Percentiles rank a stretch among this genome's conserved stretches.
These are phyloP conservation scores for Noctilio leporinus DNA, from an alignment of 2,113 vertebrate genomes.

Conservation along the genomic window DNA sequence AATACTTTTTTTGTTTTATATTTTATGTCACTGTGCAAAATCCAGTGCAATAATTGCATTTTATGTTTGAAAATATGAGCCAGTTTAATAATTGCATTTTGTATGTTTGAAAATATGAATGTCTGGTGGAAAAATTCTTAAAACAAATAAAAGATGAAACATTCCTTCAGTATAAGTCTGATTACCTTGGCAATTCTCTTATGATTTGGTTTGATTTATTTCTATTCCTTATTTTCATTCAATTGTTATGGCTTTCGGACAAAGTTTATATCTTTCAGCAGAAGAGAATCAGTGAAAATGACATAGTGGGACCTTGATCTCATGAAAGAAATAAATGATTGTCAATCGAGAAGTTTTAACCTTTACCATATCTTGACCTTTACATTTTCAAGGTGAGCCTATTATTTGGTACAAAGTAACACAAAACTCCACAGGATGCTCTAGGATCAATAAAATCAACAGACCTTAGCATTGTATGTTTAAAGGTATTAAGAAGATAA, in stretches of 20 bases:
- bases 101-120: not conserved
- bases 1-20: not conserved
- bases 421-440: slow-evolving; percentile 55
- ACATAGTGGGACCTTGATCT: slow-evolving; percentile 37
- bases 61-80: not conserved
- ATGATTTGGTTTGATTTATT: slow-evolving; percentile 3
- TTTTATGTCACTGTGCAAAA: not conserved
- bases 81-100: not conserved
- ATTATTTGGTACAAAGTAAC: slow-evolving; percentile 40
- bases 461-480: slow-evolving; percentile 54
- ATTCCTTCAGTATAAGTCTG: not conserved
- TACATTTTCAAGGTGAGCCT: slow-evolving; percentile 40
- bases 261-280: slow-evolving; percentile 37
- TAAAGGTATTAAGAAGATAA: slow-evolving; percentile 64
- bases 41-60: not conserved
- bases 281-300: slow-evolving; percentile 40
- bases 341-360: slow-evolving; percentile 61
- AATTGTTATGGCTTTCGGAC: slow-evolving; percentile 28
- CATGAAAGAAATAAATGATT: slow-evolving; percentile 52
- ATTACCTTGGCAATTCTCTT: slow-evolving; percentile 17
- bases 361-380: slow-evolving; percentile 37
- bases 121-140: not conserved
- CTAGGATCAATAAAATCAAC: slow-evolving; percentile 47
- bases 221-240: slow-evolving; percentile 40
- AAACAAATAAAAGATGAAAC: not conserved